Base-by-base conservation (phyloP, 2,113 vertebrate species). In the Asarcornis scutulata region DNA sequence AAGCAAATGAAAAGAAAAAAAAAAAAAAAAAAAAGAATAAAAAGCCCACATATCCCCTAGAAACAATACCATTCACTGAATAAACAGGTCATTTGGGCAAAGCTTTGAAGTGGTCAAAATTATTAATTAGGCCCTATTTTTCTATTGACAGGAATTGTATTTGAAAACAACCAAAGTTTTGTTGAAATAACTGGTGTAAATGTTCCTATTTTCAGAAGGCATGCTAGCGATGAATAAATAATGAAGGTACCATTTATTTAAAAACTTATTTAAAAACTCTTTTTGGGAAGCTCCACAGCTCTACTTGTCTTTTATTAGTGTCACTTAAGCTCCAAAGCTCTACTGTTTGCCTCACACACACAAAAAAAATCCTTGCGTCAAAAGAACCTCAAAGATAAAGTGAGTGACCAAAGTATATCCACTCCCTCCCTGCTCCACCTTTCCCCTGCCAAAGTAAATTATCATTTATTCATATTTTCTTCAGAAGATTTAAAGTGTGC, bases 181-280 rank as follows among this genome's bases (percentile, higher is more conserved):
- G 66, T 74, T 84, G 50, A 56, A 92, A 66, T 88, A 83, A 80
- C 44, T 56, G 26, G 23, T 0, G 0, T 60, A 48, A 71, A 31
- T 89, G 29, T 42, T 85, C 80, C 69, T 6, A 32, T 82, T 87
- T 86, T 78, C 84, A 76, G 27, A 23, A 75, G 62, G 48, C 36
- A 82, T 46, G n/a, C 44, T 42, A 73, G 22, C 23, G 71, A 69
- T 81, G 78, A 95, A 95, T 93, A 95, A 89, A 78, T 73, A 80
- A 84, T 52, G 23, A 80, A 64, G n/a, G 29, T 48, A 8, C 40
- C 55, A 60, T 86, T 92, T 95, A 83, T 83, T 88, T 94, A 74
- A 86, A 86, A 91, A 63, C 27, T 46, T 26, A 73, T 74, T 63
- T 83, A 74, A 16, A 32, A 72, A 80, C 44, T 73, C 38, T 77